Evolutionary conservation across 2,888 invertebrate species (phyloP).

Genomic region (Synergus umbraculus): DNA sequence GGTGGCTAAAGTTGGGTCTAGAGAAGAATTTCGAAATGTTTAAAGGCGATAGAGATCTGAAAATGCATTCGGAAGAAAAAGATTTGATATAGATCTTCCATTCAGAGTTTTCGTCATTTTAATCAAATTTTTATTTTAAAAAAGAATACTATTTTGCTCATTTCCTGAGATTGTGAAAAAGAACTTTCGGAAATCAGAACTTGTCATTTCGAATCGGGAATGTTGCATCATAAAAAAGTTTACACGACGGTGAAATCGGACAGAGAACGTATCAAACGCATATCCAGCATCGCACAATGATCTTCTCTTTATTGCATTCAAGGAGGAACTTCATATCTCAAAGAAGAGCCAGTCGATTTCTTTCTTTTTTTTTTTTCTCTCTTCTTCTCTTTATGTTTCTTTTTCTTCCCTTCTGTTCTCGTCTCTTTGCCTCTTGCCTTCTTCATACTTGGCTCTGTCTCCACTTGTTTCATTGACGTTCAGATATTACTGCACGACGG

Average conservation of each 20-base stretch:
- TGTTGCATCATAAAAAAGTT: slow-evolving; percentile 9
- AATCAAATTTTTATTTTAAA: background rate
- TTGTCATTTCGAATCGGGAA: background rate
- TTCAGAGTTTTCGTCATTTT: too few relatives aligned
- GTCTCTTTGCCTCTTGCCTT: background rate
- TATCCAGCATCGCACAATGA: slow-evolving; percentile 10
- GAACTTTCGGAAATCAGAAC: background rate
- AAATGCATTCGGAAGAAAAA: too few relatives aligned
- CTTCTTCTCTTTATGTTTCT: background rate
- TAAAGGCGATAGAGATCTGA: background rate
- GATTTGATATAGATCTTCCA: too few relatives aligned
- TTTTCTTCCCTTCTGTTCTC: background rate
- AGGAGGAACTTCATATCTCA: slow-evolving; percentile 11
- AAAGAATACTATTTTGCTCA: background rate
- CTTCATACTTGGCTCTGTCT: background rate
- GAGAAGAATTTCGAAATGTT: background rate
- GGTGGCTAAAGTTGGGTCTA: background rate
- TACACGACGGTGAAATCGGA: background rate
- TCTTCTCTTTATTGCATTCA: slow-evolving; percentile 12
- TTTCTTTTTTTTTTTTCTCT: background rate
- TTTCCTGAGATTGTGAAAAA: background rate
- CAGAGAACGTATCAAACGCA: slow-evolving; percentile 22
- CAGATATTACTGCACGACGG: slow-evolving; percentile 7
- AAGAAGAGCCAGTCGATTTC: background rate
- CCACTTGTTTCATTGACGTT: slow-evolving; percentile 31